These are phyloP conservation scores for Drosophila carrolli DNA, from an alignment of 1,140 invertebrate species.

Conservation along the genomic window DNA sequence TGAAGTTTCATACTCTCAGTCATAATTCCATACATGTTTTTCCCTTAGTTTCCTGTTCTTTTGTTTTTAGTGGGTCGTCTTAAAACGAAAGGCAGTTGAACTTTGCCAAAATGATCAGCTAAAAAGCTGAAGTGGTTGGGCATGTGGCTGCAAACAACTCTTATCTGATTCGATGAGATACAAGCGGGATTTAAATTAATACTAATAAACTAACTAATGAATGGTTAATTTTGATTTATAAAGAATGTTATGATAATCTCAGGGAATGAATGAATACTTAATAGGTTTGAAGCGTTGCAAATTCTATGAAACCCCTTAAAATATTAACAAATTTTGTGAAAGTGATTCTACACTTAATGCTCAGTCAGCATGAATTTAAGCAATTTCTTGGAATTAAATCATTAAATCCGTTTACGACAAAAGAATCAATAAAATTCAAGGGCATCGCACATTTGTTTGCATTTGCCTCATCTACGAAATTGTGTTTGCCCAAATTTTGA, in stretches of 20 bases:
- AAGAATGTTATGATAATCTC: not conserved
- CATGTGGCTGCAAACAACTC: constrained; percentile 25
- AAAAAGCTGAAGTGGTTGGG: constrained; percentile 14
- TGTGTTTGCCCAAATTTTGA: constrained; percentile 27
- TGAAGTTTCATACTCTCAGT: not conserved
- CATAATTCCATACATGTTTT: constrained; percentile 10
- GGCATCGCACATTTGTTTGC: constrained; percentile 6
- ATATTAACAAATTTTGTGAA: not conserved
- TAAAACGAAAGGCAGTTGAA: constrained; percentile 56
- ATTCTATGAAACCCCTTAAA: not conserved
- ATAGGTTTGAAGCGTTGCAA: not conserved
- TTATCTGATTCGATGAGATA: constrained; percentile 39
- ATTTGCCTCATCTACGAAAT: constrained; percentile 18
- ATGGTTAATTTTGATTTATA: constrained; percentile 13
- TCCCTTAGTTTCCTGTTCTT: constrained; percentile 33
- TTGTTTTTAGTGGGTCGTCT: constrained; percentile 57
- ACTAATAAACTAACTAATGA: constrained; percentile 22
- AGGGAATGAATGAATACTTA: not conserved
- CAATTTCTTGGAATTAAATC: constrained; percentile 16
- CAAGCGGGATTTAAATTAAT: constrained; percentile 9
- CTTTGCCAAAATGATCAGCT: constrained; percentile 42
- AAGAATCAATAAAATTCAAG: constrained; percentile 18
- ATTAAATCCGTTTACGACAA: constrained; percentile 10
- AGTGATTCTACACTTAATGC: not conserved
- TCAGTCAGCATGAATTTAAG: constrained; percentile 7